Evolutionary conservation across 2,113 vertebrate genomes (phyloP).

Genomic region (Ondatra zibethicus): DNA sequence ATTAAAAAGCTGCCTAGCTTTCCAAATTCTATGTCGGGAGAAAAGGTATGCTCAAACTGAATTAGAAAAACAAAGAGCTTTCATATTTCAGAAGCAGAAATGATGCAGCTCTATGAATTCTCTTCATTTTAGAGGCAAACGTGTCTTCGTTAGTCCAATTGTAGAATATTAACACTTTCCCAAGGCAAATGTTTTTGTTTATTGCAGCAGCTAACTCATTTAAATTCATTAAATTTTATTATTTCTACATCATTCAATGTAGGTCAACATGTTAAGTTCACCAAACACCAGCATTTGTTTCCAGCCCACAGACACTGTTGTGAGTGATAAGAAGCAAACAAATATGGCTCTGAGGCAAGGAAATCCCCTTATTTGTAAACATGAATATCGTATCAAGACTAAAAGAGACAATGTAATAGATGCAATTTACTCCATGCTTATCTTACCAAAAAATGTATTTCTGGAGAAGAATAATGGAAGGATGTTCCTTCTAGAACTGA

Average conservation of each 20-base stretch:
- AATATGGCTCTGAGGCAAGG: neutral
- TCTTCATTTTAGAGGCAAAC: conserved; percentile 44
- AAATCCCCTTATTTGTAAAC: conserved; percentile 49
- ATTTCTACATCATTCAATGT: conserved; percentile 85
- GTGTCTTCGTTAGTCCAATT: conserved; percentile 32
- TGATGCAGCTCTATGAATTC: conserved; percentile 36
- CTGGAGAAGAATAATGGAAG: conserved; percentile 38
- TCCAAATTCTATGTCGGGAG: conserved; percentile 16
- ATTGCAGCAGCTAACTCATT: conserved; percentile 44
- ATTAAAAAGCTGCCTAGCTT: conserved; percentile 14
- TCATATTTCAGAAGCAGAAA: conserved; percentile 41
- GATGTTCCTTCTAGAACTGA: conserved; percentile 14
- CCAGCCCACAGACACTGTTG: conserved; percentile 65
- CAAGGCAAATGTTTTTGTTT: conserved; percentile 45
- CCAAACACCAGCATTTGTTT: conserved; percentile 69
- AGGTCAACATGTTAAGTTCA: conserved; percentile 82
- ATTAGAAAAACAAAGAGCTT: conserved; percentile 45
- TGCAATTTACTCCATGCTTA: neutral
- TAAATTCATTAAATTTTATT: conserved; percentile 81
- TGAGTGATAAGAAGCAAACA: conserved; percentile 63
- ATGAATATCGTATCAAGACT: conserved; percentile 47
- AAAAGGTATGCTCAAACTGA: neutral
- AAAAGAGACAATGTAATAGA: conserved; percentile 17
- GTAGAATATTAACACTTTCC: conserved; percentile 65
- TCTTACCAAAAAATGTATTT: conserved; percentile 27